Conservation (phyloP, 2,113 vertebrate species). For the Cololabis saira region DNA sequence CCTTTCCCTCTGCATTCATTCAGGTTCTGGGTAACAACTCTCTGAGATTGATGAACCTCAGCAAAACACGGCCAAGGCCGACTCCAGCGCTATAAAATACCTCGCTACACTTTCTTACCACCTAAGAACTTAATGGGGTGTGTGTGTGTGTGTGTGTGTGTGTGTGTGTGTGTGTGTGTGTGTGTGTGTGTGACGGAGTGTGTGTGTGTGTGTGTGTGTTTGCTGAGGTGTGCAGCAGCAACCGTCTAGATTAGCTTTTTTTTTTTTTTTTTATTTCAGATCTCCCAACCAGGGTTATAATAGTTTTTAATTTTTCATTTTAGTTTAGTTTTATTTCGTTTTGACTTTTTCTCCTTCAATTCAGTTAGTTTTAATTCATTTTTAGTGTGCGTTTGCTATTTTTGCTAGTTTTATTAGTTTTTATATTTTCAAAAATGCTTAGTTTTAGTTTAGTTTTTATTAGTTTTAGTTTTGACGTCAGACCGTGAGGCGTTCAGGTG, state of each 20-base stretch:
- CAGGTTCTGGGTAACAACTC: conserved; percentile 52
- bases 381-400: too few relatives aligned
- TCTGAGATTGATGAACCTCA: conserved; percentile 70
- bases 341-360: too few relatives aligned
- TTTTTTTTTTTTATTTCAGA: too few relatives aligned
- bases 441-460: too few relatives aligned
- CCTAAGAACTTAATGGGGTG: conserved; percentile 30
- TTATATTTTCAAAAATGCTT: too few relatives aligned
- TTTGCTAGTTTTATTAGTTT: too few relatives aligned
- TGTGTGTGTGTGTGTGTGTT: conserved; percentile 18
- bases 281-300: too few relatives aligned
- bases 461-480: too few relatives aligned
- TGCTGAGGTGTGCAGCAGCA: conserved; percentile 23
- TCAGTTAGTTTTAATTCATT: too few relatives aligned
- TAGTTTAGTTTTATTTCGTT: too few relatives aligned
- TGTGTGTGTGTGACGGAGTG: conserved; percentile 13
- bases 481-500: too few relatives aligned
- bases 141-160: conserved; percentile 21
- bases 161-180: not conserved
- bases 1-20: conserved; percentile 24
- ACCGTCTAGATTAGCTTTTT: conserved; percentile 33
- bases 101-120: conserved; percentile 50
- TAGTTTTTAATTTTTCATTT: too few relatives aligned
- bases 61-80: conserved; percentile 55
- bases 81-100: conserved; percentile 65